phyloP scores from a whole-genome alignment of 2,888 invertebrate genomes.

The Troides aeacus region DNA sequence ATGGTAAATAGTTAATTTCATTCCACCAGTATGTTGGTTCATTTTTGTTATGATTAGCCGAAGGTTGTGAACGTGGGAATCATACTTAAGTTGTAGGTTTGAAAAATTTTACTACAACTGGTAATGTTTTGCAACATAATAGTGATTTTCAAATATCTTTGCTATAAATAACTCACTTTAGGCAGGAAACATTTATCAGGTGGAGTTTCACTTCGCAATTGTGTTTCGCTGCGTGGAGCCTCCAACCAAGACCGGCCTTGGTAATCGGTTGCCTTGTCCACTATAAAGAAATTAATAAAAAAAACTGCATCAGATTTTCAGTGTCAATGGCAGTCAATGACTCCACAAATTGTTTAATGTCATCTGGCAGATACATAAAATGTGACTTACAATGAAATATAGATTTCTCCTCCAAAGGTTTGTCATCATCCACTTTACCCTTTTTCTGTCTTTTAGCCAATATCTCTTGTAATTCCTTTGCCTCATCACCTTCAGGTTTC shows the following conservation, averaged over 20 bases:
- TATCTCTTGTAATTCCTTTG: conserved; percentile 96
- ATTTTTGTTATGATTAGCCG: too few relatives aligned
- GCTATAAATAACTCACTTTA: conserved; percentile 73
- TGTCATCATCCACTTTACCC: conserved; percentile 93
- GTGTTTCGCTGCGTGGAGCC: conserved; percentile 88
- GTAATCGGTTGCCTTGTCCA: conserved; percentile 96
- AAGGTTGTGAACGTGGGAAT: too few relatives aligned
- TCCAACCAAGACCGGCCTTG: conserved; percentile 97
- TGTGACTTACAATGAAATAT: conserved; percentile 90
- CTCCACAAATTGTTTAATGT: too few relatives aligned
- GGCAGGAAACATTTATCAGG: conserved; percentile 98
- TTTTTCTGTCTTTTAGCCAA: conserved; percentile 94
- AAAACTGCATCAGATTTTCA: too few relatives aligned
- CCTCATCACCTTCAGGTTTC: conserved; percentile 95
- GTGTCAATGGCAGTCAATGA: too few relatives aligned
- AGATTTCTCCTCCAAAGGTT: conserved; percentile 96
- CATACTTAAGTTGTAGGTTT: too few relatives aligned
- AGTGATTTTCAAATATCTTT: too few relatives aligned
- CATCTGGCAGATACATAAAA: background rate
- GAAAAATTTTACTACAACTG: too few relatives aligned
- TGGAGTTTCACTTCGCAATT: conserved; percentile 83
- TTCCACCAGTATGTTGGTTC: too few relatives aligned
- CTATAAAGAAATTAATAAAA: conserved; percentile 70
- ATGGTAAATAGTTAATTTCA: too few relatives aligned
- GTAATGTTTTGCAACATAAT: too few relatives aligned